Evolutionary conservation across 2,888 invertebrate genomes (phyloP), one percentile per base, ranked within the genome.

Genomic region (Acronicta psi): DNA sequence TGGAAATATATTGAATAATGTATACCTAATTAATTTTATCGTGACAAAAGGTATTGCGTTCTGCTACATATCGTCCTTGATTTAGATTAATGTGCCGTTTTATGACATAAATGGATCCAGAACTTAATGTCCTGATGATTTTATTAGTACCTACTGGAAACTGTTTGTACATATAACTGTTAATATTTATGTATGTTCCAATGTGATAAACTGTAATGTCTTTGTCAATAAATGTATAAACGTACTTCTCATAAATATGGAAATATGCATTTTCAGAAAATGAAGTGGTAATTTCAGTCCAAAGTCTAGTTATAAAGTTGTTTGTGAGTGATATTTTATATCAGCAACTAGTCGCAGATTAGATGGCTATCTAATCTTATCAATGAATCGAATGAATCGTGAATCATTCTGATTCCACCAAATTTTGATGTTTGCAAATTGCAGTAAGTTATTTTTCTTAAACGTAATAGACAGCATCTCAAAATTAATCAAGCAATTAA

Each of bases 1-100:
- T 14, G 38, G 17, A 57, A 41, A 45, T 55, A 45, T 63, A 56
- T 50, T 25, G 14, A 29, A 69, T 65, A 41, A 58, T 56, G 52
- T n/a, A 56, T 49, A n/a, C n/a, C n/a, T n/a, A 46, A 70, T 73
- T 61, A 46, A 59, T 59, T 66, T 70, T 54, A 61, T 53, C 56
- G 45, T 57, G 13, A 9, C 2, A 16, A 46, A 34, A 49, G 44
- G 38, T 59, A 50, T 50, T 59, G 18, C 37, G 25, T 38, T 57
- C 9, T 43, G 43, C 23, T 18, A 52, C 54, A 37, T 51, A 55
- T 41, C 36, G 38, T 25, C 53, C 53, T 42, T 50, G 38, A 17
- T 43, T 40, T 37, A 44, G 44, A 54, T 76, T 69, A 73, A 73
- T 66, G 61, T 43, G 16, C 36, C 34, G 63, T 53, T 69, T 73